Percentiles rank a stretch among this genome's conserved stretches.
Conservation (phyloP, 2,888 invertebrate genomes). For the Carabus problematicus region DNA sequence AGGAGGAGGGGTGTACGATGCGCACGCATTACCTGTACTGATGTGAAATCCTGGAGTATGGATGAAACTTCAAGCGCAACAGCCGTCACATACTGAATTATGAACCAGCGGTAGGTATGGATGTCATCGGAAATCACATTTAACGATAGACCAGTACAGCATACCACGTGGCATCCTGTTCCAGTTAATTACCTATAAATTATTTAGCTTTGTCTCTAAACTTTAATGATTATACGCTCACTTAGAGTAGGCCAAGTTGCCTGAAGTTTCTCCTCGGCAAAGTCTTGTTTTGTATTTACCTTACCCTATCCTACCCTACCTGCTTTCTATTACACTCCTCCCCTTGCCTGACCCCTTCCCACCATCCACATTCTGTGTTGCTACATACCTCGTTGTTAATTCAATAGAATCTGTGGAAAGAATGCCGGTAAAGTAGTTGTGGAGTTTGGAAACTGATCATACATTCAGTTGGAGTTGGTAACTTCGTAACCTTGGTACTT, state of each 20-base stretch:
- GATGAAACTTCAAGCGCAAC: constrained; percentile 2
- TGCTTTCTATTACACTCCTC: too few species aligned
- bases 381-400: too few species aligned
- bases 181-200: constrained; percentile 37
- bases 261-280: too few species aligned
- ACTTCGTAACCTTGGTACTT: too few species aligned
- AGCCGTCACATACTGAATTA: not conserved
- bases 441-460: constrained; percentile 2
- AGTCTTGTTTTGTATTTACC: too few species aligned
- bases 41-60: not conserved
- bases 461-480: constrained; percentile 1
- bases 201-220: constrained; percentile 26
- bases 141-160: not conserved
- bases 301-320: too few species aligned
- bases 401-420: too few species aligned
- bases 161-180: not conserved
- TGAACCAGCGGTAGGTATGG: not conserved
- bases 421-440: too few species aligned
- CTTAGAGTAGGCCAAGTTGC: too few species aligned
- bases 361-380: too few species aligned
- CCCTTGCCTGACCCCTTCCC: too few species aligned
- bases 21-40: not conserved
- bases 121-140: constrained; percentile 14
- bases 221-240: constrained; percentile 8
- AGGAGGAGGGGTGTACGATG: not conserved